These are phyloP conservation scores for Motacilla alba DNA, from an alignment of 2,113 vertebrate genomes.

Conservation along the genomic window DNA sequence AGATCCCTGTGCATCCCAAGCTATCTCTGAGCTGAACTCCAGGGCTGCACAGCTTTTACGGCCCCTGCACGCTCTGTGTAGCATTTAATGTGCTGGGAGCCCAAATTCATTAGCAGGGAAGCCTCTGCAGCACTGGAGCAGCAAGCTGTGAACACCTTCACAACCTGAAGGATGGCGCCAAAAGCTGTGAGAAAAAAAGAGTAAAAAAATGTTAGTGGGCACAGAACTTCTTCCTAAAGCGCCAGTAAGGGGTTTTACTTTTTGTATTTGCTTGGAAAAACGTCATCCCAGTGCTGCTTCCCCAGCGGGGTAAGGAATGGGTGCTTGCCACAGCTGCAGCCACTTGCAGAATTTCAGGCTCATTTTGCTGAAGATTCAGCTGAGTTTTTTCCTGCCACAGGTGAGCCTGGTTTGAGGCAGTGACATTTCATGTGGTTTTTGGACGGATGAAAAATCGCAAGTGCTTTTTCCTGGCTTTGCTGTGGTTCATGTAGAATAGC, in stretches of 20 bases:
- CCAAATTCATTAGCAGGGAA: accelerated
- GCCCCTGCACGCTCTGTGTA: not conserved
- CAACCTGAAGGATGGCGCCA: not conserved
- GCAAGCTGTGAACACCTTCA: accelerated
- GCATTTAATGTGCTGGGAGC: not conserved
- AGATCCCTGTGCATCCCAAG: not conserved
- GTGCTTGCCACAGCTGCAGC: not conserved
- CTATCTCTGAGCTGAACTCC: accelerated
- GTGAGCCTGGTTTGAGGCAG: not conserved
- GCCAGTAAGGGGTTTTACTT: accelerated
- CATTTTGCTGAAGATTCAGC: not conserved
- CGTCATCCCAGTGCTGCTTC: not conserved
- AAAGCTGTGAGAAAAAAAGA: not conserved
- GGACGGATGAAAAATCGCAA: not conserved
- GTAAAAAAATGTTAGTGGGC: not conserved
- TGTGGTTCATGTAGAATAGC: not conserved
- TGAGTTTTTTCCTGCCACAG: not conserved
- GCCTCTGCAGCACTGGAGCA: not conserved
- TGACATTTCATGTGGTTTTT: not conserved
- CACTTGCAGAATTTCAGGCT: not conserved
- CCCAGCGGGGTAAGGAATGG: not conserved
- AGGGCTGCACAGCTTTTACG: not conserved
- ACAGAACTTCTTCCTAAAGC: not conserved
- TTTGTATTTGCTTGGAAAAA: not conserved
- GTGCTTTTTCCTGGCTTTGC: not conserved